A percentile compares a stretch with the other conserved stretches of the same genome.
These are phyloP conservation scores for Paratrypauchen microcephalus DNA, from an alignment of 2,797 vertebrate genomes.

Conservation along the genomic window DNA sequence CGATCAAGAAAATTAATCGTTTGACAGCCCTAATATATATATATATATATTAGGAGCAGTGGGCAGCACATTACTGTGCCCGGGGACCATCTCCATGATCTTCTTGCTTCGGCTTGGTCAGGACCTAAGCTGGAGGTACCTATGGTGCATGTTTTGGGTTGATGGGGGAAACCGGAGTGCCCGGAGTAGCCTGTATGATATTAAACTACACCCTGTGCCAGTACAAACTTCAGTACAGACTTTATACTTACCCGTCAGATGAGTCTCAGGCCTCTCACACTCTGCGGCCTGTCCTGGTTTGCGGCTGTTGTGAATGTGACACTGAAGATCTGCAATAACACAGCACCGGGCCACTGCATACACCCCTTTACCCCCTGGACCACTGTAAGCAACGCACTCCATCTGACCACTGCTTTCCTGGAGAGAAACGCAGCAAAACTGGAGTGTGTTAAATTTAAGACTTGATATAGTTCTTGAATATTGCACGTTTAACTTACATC, in stretches of 20 bases:
- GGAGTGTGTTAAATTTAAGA: too few species aligned
- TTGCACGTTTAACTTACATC: slow-evolving; percentile 67
- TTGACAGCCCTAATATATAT: too few species aligned
- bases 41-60: too few species aligned
- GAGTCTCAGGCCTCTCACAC: slow-evolving; percentile 66
- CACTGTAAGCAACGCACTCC: slow-evolving; percentile 77
- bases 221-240: neutral
- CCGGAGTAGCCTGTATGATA: neutral
- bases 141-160: too few species aligned
- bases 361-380: slow-evolving; percentile 71
- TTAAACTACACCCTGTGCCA: neutral
- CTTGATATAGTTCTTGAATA: neutral
- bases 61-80: too few species aligned
- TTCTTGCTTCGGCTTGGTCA: too few species aligned
- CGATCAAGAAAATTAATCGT: too few species aligned
- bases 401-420: slow-evolving; percentile 71
- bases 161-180: too few species aligned
- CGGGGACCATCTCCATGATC: too few species aligned
- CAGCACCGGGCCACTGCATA: slow-evolving; percentile 86
- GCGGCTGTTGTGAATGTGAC: slow-evolving; percentile 57
- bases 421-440: neutral
- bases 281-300: slow-evolving; percentile 45
- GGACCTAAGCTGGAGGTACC: too few species aligned
- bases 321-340: slow-evolving; percentile 67
- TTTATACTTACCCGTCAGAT: slow-evolving; percentile 79